Evolutionary conservation across 2,113 vertebrate genomes (phyloP).

Genomic region (Heterochromis multidens): DNA sequence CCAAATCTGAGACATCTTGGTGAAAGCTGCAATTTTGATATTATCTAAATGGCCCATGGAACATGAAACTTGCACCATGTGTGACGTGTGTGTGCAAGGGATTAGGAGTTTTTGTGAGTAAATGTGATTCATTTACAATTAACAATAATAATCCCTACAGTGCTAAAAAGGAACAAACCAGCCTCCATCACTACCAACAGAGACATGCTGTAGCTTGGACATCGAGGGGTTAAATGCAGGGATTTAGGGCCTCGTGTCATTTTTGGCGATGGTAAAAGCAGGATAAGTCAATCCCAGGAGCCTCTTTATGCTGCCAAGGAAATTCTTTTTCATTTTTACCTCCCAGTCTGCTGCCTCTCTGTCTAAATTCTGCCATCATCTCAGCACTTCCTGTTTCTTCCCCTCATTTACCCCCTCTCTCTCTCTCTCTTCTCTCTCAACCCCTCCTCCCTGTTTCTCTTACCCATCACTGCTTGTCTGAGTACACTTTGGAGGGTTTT

Average conservation of each 20-base stretch:
- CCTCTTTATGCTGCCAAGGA: background rate
- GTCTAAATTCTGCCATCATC: background rate
- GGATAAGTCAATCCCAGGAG: background rate
- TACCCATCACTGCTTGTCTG: background rate
- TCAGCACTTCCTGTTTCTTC: background rate
- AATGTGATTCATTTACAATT: background rate
- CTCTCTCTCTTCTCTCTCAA: background rate
- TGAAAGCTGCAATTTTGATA: background rate
- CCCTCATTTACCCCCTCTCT: background rate
- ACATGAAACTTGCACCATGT: background rate
- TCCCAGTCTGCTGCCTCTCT: background rate
- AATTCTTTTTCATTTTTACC: background rate
- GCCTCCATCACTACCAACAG: background rate
- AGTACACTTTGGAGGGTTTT: background rate
- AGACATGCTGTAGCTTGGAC: background rate
- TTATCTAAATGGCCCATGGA: background rate
- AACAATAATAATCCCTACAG: background rate
- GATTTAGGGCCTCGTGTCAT: background rate
- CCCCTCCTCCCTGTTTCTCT: background rate
- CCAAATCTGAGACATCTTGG: background rate
- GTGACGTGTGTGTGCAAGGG: background rate
- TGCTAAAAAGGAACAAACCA: background rate
- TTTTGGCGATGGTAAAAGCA: background rate
- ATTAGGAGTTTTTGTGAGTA: no score
- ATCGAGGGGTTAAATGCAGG: background rate